Evolutionary conservation across 1,140 invertebrate species (phyloP).

Genomic region (Mya arenaria): DNA sequence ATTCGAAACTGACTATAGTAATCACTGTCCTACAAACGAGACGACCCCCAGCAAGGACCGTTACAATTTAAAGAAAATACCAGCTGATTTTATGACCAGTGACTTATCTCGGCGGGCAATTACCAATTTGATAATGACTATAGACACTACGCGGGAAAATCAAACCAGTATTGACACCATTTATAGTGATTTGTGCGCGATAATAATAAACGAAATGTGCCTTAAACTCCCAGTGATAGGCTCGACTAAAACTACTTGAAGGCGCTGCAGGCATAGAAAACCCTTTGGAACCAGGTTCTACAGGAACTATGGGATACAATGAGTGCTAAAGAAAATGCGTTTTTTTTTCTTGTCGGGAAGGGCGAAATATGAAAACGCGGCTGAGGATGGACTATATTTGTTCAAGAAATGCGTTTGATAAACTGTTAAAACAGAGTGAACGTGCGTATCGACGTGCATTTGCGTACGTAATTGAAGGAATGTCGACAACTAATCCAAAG

Average conservation of each 20-base stretch:
- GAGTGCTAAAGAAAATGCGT: constrained; percentile 2
- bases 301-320: constrained; percentile 28
- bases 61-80: constrained; percentile 14
- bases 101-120: constrained; percentile 21
- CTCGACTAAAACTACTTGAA: too few relatives aligned
- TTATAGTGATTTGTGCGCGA: constrained; percentile 35
- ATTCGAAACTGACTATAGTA: neutral
- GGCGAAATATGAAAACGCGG: neutral
- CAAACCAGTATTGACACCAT: constrained; percentile 6
- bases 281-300: constrained; percentile 52
- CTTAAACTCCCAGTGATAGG: too few relatives aligned
- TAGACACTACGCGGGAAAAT: neutral
- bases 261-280: too few relatives aligned
- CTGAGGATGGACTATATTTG: constrained; percentile 1
- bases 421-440: constrained; percentile 4
- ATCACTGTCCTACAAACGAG: neutral
- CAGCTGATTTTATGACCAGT: constrained; percentile 13
- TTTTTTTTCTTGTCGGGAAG: constrained; percentile 1
- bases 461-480: constrained; percentile 1
- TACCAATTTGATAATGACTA: constrained; percentile 10
- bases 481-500: constrained; percentile 38
- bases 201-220: constrained; percentile 30
- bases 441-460: constrained; percentile 16
- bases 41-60: neutral
- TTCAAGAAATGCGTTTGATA: constrained; percentile 41